Evolutionary conservation across 1,140 invertebrate species (phyloP).

Genomic region (Listronotus bonariensis): DNA sequence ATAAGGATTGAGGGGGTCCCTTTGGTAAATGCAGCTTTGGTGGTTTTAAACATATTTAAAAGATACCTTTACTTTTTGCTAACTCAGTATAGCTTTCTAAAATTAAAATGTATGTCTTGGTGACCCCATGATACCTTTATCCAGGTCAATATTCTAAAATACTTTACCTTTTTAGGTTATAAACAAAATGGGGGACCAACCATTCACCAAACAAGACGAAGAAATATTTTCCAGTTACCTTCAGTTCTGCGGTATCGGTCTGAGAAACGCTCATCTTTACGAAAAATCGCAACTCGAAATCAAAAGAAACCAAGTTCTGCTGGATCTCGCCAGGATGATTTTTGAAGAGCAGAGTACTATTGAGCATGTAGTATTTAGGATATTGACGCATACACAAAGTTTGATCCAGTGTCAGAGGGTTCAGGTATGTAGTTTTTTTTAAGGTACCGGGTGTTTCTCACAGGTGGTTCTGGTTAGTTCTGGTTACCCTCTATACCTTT

Average conservation of each 20-base stretch:
- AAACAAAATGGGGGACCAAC: conserved; percentile 84
- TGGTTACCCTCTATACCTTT: no score
- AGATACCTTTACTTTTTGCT: no score
- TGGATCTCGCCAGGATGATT: conserved; percentile 93
- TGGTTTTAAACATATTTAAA: no score
- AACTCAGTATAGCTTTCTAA: no score
- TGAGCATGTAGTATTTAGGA: conserved; percentile 92
- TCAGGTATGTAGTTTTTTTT: conserved; percentile 69
- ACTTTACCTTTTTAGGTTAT: conserved; percentile 83
- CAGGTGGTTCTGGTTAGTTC: no score
- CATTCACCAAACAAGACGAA: conserved; percentile 84
- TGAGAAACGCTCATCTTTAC: conserved; percentile 92
- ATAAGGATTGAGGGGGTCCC: no score
- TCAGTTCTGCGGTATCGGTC: conserved; percentile 94
- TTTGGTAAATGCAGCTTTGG: no score
- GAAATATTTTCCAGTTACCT: conserved; percentile 91
- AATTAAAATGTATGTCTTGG: no score
- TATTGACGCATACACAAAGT: conserved; percentile 92
- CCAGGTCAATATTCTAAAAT: no score
- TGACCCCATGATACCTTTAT: no score
- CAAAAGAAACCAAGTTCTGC: conserved; percentile 91
- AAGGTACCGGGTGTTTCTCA: no score
- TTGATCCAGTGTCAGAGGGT: conserved; percentile 92
- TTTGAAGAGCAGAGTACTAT: conserved; percentile 97
- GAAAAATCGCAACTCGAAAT: conserved; percentile 93